These are phyloP conservation scores for Malurus elegans DNA, from an alignment of 2,113 vertebrate species.

Conservation along the genomic window DNA sequence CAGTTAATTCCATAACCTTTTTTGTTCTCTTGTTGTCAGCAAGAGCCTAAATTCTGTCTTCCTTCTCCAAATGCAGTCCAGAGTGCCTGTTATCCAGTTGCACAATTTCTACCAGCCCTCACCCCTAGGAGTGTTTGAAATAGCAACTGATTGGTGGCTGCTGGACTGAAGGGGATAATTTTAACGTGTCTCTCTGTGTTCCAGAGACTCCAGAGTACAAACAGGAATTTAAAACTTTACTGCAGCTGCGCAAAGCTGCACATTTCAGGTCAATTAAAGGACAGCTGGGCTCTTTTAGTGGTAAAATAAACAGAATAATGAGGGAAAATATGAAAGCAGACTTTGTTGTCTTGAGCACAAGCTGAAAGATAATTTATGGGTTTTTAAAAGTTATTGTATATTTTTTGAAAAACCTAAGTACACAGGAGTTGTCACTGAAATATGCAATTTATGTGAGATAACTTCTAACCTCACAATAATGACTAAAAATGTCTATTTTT, in stretches of 20 bases:
- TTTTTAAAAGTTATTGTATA: neutral
- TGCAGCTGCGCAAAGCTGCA: neutral
- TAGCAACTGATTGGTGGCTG: neutral
- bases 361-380: neutral
- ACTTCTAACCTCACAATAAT: neutral
- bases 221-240: neutral
- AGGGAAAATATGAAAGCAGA: neutral
- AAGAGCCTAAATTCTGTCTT: neutral
- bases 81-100: neutral
- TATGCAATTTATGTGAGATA: rapidly evolving
- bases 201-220: neutral
- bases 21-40: too few species aligned
- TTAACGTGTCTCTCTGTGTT: neutral
- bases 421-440: neutral
- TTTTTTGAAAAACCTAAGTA: neutral
- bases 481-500: neutral
- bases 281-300: neutral
- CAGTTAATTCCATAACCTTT: neutral
- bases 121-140: neutral
- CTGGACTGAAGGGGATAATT: neutral
- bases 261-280: neutral
- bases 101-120: neutral
- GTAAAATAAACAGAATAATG: neutral
- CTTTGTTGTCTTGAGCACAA: neutral
- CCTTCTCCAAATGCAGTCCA: neutral